Evolutionary conservation across 1,140 invertebrate genomes (phyloP).

Genomic region (Leptoteleia sp.): DNA sequence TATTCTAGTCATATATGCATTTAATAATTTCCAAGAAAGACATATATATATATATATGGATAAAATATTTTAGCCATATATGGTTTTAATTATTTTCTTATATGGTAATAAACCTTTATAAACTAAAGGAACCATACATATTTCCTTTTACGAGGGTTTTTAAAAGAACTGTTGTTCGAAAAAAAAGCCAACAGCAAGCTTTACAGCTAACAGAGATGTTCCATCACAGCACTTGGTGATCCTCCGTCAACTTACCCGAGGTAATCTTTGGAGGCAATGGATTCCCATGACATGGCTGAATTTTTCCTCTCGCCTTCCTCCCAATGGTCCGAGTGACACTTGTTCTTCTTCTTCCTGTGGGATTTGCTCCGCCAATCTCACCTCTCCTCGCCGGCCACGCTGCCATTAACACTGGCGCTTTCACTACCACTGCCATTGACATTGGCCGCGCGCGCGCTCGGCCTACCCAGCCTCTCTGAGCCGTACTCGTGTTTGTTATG

Average conservation of each 20-base stretch:
- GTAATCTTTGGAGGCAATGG: slow-evolving; percentile 80
- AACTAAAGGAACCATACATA: too few relatives aligned
- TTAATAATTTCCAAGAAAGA: too few relatives aligned
- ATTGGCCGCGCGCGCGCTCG: slow-evolving; percentile 27
- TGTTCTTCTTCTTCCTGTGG: slow-evolving; percentile 65
- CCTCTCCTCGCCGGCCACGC: slow-evolving; percentile 70
- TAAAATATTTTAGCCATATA: too few relatives aligned
- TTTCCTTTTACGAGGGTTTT: too few relatives aligned
- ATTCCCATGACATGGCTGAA: slow-evolving; percentile 82
- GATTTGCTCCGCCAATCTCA: slow-evolving; percentile 71
- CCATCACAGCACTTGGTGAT: too few relatives aligned
- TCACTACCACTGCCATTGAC: slow-evolving; percentile 42
- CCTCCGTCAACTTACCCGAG: slow-evolving; percentile 74
- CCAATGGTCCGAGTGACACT: slow-evolving; percentile 60
- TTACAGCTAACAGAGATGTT: too few relatives aligned
- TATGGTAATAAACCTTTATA: too few relatives aligned
- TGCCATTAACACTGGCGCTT: slow-evolving; percentile 61
- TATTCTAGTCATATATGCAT: too few relatives aligned
- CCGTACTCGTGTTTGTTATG: slow-evolving; percentile 45
- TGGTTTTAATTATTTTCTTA: too few relatives aligned
- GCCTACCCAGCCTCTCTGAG: slow-evolving; percentile 33
- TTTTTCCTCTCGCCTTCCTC: slow-evolving; percentile 57
- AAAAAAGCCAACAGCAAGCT: too few relatives aligned
- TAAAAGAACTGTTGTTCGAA: too few relatives aligned
- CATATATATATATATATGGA: too few relatives aligned